Percentiles rank a stretch among this genome's conserved stretches.
Conservation (phyloP, 2,797 vertebrate genomes). For the Schizopygopsis pylzovi region DNA sequence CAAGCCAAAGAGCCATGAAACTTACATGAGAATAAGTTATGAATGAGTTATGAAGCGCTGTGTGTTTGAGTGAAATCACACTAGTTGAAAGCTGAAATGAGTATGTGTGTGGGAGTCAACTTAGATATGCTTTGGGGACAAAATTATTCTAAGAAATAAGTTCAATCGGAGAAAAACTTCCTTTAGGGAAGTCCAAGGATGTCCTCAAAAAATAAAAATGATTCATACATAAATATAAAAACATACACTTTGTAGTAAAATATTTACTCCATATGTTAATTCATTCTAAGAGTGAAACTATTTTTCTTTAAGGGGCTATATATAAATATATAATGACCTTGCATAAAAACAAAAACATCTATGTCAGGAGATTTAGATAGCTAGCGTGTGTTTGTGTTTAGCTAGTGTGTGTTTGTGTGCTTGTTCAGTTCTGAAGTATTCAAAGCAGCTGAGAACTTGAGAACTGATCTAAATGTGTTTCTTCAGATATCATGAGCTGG, state of each 20-base stretch:
- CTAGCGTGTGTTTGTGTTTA: not conserved
- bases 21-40: conserved; percentile 18
- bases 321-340: not conserved
- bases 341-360: not conserved
- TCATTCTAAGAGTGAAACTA: not conserved
- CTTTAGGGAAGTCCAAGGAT: not conserved
- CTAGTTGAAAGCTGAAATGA: not conserved
- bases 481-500: conserved; percentile 22
- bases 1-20: not conserved
- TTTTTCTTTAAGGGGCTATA: not conserved
- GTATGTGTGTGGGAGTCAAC: not conserved
- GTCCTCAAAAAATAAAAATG: not conserved
- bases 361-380: not conserved
- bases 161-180: not conserved
- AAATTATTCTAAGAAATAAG: not conserved
- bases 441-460: conserved; percentile 12
- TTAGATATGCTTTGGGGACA: not conserved
- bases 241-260: not conserved
- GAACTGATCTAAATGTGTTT: conserved; percentile 5
- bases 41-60: conserved; percentile 9
- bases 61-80: not conserved
- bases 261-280: not conserved
- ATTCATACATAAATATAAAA: not conserved
- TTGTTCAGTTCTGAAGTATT: conserved; percentile 4
- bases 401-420: not conserved